Evolutionary conservation across 1,140 invertebrate genomes (phyloP), one percentile per base, ranked within the genome.

Genomic region (Aricia agestis): DNA sequence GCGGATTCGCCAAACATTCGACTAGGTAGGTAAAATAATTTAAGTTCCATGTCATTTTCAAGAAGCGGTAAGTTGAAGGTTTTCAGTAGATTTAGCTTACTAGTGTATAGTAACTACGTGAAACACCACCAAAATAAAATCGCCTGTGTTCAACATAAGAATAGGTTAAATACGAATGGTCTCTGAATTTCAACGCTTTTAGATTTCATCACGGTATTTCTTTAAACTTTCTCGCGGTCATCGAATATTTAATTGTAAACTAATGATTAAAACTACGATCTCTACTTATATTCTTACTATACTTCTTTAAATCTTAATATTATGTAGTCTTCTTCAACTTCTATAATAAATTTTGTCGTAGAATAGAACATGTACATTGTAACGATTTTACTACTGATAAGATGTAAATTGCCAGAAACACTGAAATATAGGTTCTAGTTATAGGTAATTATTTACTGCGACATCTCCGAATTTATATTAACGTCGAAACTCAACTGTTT

Each of bases 321-420:
- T 63, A 70, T 69, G 45, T 80, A 80, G 71, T 76, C 68, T 72
- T 79, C 76, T 83, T 82, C 68, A 59, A 78, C 76, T 83, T 83
- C 77, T 80, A 72, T 76, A 68, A 69, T 72, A 70, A 75, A 73
- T 57, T 78, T 75, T 87, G 86, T 90, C 88, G 86, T 87, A 90
- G 86, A 89, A 90, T 90, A 89, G 88, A 90, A 90, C 88, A 90
- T 90, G 86, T 88, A 85, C 78, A 79, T 72, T 74, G 76, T 85
- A 85, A 81, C 84, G 83, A 89, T 87, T 86, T 88, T 89, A 88
- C 83, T 86, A 87, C 82, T 82, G 83, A 77, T 87, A 89, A 85
- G 81, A 75, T 78, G 78, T 63, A 63, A 63, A 63, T 63, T 19
- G 59, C 59, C 59, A 63, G 59, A 63, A 19, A 18, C 59, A 63